Base-by-base conservation (phyloP, 2,888 invertebrate species). In the Resseliella maxima region DNA sequence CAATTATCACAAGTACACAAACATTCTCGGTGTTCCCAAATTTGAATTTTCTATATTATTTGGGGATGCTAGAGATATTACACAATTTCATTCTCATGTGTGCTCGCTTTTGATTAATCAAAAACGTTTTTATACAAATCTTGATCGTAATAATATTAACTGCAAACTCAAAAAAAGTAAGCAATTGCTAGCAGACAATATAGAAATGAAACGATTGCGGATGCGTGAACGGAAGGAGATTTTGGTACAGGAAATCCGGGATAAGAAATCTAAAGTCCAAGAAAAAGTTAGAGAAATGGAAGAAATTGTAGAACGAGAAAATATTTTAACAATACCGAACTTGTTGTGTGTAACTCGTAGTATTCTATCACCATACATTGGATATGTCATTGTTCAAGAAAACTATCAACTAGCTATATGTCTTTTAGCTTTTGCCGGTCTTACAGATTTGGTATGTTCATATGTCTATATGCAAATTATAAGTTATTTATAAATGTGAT, bases 301-400 rank as follows among this genome's bases (percentile, higher is more conserved):
- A 91, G 95, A 90, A 88, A 90, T 90, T 21, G 90, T 90, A 87
- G 91, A 90, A 86, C 94, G 93, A 88, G 98, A 99, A 92, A 98
- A 98, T 91, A 94, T 98, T 72, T 95, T 95, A 90, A 99, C 99
- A 0, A 93, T 99, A 88, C 99, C 99, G 18, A 99, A 99, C 92
- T 92, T 97, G 85, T 91, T 99, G 86, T 99, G 98, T 89, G 91
- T 97, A 12, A 93, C 95, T 35, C 93, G 99, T 89, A 98, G 99
- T 89, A 92, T 94, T 10, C 92, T 96, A 88, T 96, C 98, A 0
- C 99, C 99, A 0, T 95, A 96, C 89, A 92, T 99, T 87, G 97
- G 97, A 36, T 96, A 97, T 91, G 93, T 98, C 83, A 97, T 99
- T 88, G 90, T 98, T 24, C 94, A 96, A 88, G 94, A 95, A 38